These are phyloP conservation scores for Oryctes rhinoceros DNA, from an alignment of 1,140 invertebrate genomes.

Conservation along the genomic window DNA sequence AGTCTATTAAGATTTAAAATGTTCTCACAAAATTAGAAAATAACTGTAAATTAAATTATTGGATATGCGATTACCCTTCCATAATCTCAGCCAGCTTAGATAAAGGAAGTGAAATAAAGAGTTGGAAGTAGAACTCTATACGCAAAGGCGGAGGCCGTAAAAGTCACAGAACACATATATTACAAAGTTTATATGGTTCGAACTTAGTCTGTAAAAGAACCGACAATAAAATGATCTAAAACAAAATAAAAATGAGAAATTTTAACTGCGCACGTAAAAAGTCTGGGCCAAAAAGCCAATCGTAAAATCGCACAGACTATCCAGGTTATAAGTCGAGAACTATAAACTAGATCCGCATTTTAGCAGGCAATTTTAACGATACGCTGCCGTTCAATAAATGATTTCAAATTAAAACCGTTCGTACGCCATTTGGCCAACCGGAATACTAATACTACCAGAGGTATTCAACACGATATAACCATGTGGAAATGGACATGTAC, in stretches of 20 bases:
- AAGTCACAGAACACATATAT: conserved; percentile 60
- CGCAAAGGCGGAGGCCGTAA: conserved; percentile 46
- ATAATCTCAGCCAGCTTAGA: not conserved
- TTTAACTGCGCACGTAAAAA: conserved; percentile 57
- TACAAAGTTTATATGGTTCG: conserved; percentile 60
- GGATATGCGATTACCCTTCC: not conserved
- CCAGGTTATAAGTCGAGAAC: conserved; percentile 44
- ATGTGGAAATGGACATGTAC: too few relatives aligned
- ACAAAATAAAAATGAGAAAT: conserved; percentile 59
- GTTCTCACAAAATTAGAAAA: not conserved
- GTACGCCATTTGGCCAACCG: not conserved
- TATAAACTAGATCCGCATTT: conserved; percentile 45
- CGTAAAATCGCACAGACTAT: conserved; percentile 50
- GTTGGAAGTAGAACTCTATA: conserved; percentile 3
- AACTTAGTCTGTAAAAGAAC: conserved; percentile 55
- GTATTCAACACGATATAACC: too few relatives aligned
- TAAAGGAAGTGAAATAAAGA: conserved; percentile 16
- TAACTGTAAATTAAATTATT: not conserved
- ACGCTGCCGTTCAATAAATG: conserved; percentile 11
- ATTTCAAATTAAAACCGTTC: conserved; percentile 13
- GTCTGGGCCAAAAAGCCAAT: conserved; percentile 54
- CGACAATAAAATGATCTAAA: conserved; percentile 57
- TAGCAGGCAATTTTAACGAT: conserved; percentile 32
- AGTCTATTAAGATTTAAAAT: too few relatives aligned
- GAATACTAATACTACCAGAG: too few relatives aligned